Percentiles rank a stretch among this genome's conserved stretches.
phyloP scores from a whole-genome alignment of 2,888 invertebrate genomes.

The Oithona nana region DNA sequence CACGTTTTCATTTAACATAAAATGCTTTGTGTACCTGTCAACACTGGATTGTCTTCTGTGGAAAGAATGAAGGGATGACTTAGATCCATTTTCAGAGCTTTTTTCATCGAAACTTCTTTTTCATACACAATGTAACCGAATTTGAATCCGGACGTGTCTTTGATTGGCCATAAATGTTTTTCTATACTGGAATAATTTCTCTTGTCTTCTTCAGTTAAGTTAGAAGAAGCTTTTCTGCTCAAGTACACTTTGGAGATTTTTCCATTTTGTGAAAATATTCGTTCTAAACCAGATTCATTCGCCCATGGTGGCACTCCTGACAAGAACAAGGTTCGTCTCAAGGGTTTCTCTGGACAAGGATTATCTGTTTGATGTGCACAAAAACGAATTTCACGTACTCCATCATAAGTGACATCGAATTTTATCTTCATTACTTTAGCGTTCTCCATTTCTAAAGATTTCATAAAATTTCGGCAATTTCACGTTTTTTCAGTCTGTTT shows the following conservation, averaged over 20 bases:
- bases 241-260: neutral
- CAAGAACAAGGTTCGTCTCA: neutral
- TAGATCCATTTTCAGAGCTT: neutral
- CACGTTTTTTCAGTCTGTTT: too few species aligned
- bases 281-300: neutral
- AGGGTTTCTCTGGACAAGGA: neutral
- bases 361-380: neutral
- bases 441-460: too few species aligned
- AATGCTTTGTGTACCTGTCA: neutral
- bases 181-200: neutral
- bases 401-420: neutral
- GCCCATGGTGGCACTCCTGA: slow-evolving; percentile 4
- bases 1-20: neutral
- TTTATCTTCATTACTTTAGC: neutral
- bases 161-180: neutral
- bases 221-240: neutral
- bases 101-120: neutral
- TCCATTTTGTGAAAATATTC: slow-evolving; percentile 2
- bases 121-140: neutral
- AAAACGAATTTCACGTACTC: neutral
- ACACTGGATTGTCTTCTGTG: neutral
- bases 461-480: too few species aligned
- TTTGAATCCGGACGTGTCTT: neutral
- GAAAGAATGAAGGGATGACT: neutral
- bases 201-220: neutral